These are phyloP conservation scores for Microtus oregoni DNA, from an alignment of 2,113 vertebrate species.

Conservation along the genomic window DNA sequence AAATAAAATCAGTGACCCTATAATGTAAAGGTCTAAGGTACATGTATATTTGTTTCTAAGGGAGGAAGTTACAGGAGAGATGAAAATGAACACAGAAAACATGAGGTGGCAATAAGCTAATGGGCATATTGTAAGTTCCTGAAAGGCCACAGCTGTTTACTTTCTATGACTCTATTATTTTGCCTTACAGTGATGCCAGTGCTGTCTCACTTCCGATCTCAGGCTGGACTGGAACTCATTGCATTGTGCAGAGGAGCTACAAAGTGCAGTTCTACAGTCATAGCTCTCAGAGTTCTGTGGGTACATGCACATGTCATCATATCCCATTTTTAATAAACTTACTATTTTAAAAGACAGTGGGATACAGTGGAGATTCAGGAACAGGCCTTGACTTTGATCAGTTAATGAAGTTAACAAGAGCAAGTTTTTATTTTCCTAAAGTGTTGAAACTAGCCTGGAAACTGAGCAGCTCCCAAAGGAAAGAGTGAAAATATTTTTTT, in stretches of 20 bases:
- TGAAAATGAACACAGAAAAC: too few species aligned
- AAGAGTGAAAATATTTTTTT: background rate
- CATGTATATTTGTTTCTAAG: background rate
- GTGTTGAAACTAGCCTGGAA: background rate
- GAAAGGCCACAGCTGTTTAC: background rate
- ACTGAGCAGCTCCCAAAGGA: background rate
- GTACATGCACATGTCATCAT: background rate
- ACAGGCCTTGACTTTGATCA: background rate
- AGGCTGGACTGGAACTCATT: background rate
- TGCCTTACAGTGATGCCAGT: background rate
- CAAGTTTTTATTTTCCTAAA: background rate
- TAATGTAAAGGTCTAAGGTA: background rate
- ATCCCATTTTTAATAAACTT: background rate
- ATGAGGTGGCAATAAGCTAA: background rate
- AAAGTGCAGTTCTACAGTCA: fast-evolving
- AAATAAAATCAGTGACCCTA: background rate
- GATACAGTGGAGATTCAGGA: background rate
- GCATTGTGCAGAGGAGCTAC: too few species aligned
- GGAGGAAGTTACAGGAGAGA: background rate
- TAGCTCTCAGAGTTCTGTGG: background rate
- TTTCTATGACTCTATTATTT: background rate
- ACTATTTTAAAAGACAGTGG: background rate
- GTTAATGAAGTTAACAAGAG: background rate
- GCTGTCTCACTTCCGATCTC: background rate
- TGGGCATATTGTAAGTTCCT: background rate